Evolutionary conservation across 2,888 invertebrate genomes (phyloP).

Genomic region (Metellina segmentata): DNA sequence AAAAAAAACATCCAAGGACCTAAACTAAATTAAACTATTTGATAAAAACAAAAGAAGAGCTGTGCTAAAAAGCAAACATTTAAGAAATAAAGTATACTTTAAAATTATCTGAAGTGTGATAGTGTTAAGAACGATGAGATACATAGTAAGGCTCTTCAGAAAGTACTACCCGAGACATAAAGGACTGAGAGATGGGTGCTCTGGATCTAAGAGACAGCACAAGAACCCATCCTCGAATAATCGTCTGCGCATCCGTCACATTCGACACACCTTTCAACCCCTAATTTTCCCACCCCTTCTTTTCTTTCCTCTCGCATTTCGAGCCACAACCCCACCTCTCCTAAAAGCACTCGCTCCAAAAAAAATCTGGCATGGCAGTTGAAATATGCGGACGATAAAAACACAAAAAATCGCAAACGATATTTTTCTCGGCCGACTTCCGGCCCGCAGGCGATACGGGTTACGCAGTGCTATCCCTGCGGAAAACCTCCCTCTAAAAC

Average conservation of each 20-base stretch:
- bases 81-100: too few relatives aligned
- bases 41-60: too few relatives aligned
- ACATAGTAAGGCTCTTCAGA: background rate
- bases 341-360: constrained; percentile 1
- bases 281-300: background rate
- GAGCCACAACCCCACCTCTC: constrained; percentile 47
- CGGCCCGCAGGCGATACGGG: constrained; percentile 59
- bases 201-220: background rate
- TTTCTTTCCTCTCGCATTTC: background rate
- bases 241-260: constrained; percentile 43
- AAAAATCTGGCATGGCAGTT: constrained; percentile 27
- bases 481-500: constrained; percentile 5
- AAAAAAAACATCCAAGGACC: too few relatives aligned
- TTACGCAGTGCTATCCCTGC: background rate
- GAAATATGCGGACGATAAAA: constrained; percentile 52
- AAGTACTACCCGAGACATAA: background rate
- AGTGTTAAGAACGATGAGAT: background rate
- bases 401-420: constrained; percentile 30
- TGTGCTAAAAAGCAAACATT: too few relatives aligned
- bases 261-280: constrained; percentile 62
- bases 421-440: constrained; percentile 57
- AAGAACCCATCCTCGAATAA: constrained; percentile 32
- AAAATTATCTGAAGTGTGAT: background rate
- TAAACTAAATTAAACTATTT: too few relatives aligned
- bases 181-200: background rate